Evolutionary conservation across 2,888 invertebrate species (phyloP).

Genomic region (Sacculina carcini): DNA sequence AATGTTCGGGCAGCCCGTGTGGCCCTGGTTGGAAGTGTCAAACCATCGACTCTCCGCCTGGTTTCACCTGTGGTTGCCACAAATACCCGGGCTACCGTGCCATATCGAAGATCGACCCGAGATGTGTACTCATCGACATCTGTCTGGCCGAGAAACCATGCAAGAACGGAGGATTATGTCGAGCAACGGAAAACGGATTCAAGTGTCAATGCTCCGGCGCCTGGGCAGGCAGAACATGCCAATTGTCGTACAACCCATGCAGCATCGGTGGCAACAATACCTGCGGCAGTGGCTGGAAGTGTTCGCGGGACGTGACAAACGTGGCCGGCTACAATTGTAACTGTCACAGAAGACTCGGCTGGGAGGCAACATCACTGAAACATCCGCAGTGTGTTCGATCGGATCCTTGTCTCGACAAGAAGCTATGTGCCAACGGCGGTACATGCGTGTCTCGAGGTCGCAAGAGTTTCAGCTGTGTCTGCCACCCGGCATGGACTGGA

Average conservation of each 20-base stretch:
- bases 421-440: not conserved
- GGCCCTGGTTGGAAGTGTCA: not conserved
- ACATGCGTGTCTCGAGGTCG: not conserved
- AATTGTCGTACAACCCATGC: not conserved
- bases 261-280: not conserved
- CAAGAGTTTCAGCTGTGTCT: not conserved
- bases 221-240: not conserved
- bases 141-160: not conserved
- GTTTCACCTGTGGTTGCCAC: not conserved
- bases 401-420: not conserved
- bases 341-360: not conserved
- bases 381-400: not conserved
- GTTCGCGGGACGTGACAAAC: not conserved
- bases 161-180: not conserved
- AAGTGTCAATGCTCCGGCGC: not conserved
- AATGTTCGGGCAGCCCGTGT: not conserved
- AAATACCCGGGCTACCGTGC: not conserved
- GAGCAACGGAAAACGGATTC: too few relatives aligned
- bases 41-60: not conserved
- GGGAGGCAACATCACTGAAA: not conserved
- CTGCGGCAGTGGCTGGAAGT: not conserved
- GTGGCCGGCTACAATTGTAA: not conserved
- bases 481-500: not conserved
- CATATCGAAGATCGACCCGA: not conserved
- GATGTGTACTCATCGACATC: not conserved